Percentiles rank a stretch among this genome's conserved stretches.
Evolutionary conservation across 2,888 invertebrate genomes (phyloP).

Genomic region (Drosophila neutralis): DNA sequence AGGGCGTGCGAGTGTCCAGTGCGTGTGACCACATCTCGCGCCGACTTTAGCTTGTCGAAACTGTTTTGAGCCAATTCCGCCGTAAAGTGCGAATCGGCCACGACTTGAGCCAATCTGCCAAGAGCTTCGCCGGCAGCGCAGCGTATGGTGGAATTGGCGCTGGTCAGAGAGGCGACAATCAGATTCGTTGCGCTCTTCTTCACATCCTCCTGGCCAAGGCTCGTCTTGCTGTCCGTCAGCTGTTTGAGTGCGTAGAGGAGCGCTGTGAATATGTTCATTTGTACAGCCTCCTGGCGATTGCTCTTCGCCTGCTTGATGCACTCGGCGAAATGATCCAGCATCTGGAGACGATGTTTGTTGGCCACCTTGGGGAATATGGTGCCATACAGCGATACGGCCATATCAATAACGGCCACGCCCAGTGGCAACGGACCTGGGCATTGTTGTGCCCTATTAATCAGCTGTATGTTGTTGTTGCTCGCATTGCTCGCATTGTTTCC

Average conservation of each 20-base stretch:
- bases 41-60: constrained; percentile 94
- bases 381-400: constrained; percentile 96
- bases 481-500: constrained; percentile 20
- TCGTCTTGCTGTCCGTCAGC: constrained; percentile 93
- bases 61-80: constrained; percentile 95
- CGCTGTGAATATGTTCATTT: constrained; percentile 98
- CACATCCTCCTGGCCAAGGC: constrained; percentile 95
- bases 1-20: constrained; percentile 95
- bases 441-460: constrained; percentile 84
- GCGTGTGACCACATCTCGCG: constrained; percentile 93
- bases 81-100: constrained; percentile 93
- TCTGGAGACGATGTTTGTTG: constrained; percentile 97
- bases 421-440: constrained; percentile 93
- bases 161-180: constrained; percentile 91
- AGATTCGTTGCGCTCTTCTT: constrained; percentile 93
- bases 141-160: constrained; percentile 91
- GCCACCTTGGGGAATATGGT: constrained; percentile 97
- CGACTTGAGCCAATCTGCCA: constrained; percentile 96
- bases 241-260: constrained; percentile 94
- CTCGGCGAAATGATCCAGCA: constrained; percentile 98
- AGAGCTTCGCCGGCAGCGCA: constrained; percentile 98
- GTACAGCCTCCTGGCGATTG: constrained; percentile 96
- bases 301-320: constrained; percentile 97
- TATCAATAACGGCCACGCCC: constrained; percentile 98
- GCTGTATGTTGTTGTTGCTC: constrained; percentile 61